Conservation (phyloP, 2,888 invertebrate genomes). For the Drosophila buzzatii region DNA sequence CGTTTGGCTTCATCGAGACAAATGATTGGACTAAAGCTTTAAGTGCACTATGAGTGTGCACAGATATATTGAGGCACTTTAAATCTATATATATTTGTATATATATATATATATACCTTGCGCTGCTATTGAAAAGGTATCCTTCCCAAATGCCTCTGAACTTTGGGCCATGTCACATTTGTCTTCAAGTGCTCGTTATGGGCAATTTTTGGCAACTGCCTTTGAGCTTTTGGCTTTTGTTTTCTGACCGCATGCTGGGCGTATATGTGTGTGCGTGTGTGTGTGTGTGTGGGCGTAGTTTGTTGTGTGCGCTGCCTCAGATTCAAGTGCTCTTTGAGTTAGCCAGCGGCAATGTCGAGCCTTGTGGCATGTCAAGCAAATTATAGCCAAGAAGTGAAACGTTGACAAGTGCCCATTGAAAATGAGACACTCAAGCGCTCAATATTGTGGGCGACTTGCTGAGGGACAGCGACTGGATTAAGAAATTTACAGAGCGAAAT, state of each 20-base stretch:
- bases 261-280: constrained; percentile 13
- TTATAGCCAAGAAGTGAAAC: constrained; percentile 54
- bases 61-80: constrained; percentile 40
- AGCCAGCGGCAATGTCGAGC: constrained; percentile 46
- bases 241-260: constrained; percentile 55
- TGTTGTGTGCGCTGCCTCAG: constrained; percentile 37
- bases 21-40: constrained; percentile 54
- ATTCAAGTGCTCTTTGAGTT: constrained; percentile 58
- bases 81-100: constrained; percentile 53
- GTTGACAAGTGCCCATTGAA: constrained; percentile 70
- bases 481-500: constrained; percentile 4
- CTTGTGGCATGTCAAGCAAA: constrained; percentile 58
- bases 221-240: constrained; percentile 66
- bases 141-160: constrained; percentile 48
- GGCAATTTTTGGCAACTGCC: constrained; percentile 73
- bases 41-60: constrained; percentile 58
- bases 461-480: background rate
- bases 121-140: constrained; percentile 65
- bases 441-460: constrained; percentile 23
- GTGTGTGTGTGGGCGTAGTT: constrained; percentile 29
- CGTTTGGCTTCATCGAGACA: constrained; percentile 71
- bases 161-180: constrained; percentile 71
- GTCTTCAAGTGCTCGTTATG: constrained; percentile 78
- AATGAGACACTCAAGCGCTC: constrained; percentile 45
- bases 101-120: background rate